phyloP scores from a whole-genome alignment of 2,113 vertebrate genomes.

The Bambusicola thoracicus region DNA sequence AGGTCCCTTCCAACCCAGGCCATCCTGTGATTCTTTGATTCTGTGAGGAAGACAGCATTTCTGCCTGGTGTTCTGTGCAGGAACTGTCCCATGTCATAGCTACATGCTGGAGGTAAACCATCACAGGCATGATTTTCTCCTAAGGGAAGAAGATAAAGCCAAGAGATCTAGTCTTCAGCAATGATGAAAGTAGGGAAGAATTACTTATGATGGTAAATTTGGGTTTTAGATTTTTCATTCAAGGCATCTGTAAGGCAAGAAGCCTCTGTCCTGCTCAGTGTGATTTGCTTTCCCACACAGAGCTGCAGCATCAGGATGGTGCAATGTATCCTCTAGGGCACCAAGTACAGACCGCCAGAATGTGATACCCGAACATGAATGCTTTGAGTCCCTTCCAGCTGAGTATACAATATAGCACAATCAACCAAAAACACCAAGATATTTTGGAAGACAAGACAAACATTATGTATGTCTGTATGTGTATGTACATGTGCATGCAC shows the following conservation, averaged over 20 bases:
- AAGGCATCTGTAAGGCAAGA: neutral
- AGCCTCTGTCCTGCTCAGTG: neutral
- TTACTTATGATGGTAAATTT: neutral
- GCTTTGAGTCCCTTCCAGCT: neutral
- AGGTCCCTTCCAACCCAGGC: too few species aligned
- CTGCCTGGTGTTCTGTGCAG: neutral
- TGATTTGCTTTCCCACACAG: neutral
- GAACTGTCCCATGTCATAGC: neutral
- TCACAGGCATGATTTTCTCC: neutral
- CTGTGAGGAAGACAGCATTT: neutral
- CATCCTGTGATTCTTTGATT: too few species aligned
- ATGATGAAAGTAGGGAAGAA: neutral
- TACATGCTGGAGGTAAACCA: neutral
- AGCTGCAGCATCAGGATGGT: neutral
- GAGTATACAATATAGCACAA: neutral
- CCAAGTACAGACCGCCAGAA: neutral
- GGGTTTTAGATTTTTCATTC: neutral
- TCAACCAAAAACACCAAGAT: neutral
- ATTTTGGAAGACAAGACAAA: neutral
- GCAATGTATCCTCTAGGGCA: neutral
- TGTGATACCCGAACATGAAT: neutral
- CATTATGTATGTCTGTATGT: fast-evolving
- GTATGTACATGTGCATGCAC: too few species aligned
- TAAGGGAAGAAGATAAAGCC: neutral
- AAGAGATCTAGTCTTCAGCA: neutral